phyloP scores from a whole-genome alignment of 2,113 vertebrate species.

The Spizaetus ornatus region DNA sequence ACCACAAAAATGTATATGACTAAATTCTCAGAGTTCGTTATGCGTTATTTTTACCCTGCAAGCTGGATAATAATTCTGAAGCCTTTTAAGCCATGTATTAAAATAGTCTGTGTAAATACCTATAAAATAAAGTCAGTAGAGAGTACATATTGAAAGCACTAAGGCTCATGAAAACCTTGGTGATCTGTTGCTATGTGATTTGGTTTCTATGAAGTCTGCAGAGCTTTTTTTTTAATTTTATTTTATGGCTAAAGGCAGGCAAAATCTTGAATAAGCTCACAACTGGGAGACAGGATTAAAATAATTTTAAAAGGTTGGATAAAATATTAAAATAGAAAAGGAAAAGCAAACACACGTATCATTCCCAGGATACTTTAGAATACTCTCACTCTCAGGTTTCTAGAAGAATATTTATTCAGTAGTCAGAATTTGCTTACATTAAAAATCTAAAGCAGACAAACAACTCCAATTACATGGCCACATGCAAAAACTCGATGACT shows the following conservation, averaged over 20 bases:
- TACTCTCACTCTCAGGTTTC: neutral
- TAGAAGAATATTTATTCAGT: neutral
- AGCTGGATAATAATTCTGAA: neutral
- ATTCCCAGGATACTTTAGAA: neutral
- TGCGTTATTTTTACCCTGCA: neutral
- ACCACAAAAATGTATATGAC: neutral
- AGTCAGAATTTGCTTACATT: neutral
- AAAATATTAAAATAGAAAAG: neutral
- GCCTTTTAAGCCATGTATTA: neutral
- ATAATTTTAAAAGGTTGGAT: neutral
- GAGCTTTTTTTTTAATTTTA: neutral
- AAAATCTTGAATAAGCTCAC: slow-evolving; percentile 6
- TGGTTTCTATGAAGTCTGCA: neutral
- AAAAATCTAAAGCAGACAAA: neutral
- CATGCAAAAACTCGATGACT: neutral
- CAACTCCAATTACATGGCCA: neutral
- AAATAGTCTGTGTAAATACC: slow-evolving; percentile 6
- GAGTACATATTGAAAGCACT: neutral
- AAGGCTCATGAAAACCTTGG: neutral
- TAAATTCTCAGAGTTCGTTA: neutral
- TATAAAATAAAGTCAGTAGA: neutral
- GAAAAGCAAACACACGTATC: neutral
- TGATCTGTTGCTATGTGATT: slow-evolving; percentile 36
- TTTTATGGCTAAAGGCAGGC: neutral
- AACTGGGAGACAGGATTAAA: neutral